A percentile compares a stretch with the other conserved stretches of the same genome.
These are phyloP conservation scores for Vimba vimba DNA, from an alignment of 2,113 vertebrate genomes.

Conservation along the genomic window DNA sequence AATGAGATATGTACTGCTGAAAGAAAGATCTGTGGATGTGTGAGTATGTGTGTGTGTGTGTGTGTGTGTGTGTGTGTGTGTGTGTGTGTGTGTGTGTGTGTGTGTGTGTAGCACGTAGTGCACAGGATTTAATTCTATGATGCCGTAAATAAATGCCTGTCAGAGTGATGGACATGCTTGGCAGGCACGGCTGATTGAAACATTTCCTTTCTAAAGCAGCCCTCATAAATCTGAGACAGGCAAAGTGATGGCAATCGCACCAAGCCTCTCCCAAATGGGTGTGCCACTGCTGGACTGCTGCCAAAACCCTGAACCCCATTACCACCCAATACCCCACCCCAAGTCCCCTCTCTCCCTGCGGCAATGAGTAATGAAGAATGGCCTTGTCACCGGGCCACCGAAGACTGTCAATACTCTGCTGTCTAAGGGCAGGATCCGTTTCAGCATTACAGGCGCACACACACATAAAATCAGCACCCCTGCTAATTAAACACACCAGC, in stretches of 20 bases:
- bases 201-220: constrained; percentile 77
- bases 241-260: constrained; percentile 56
- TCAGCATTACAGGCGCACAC: constrained; percentile 56
- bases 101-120: constrained; percentile 25
- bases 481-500: constrained; percentile 56
- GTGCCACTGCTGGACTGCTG: constrained; percentile 32
- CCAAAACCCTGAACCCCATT: constrained; percentile 61
- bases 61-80: constrained; percentile 26
- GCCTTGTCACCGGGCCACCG: constrained; percentile 68
- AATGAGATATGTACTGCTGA: constrained; percentile 28
- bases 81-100: constrained; percentile 36
- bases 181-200: constrained; percentile 79
- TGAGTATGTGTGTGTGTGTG: constrained; percentile 32
- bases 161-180: constrained; percentile 77
- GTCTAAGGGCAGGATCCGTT: constrained; percentile 43
- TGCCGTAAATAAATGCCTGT: constrained; percentile 76
- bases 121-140: constrained; percentile 34
- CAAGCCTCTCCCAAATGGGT: constrained; percentile 39
- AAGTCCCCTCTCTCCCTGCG: constrained; percentile 63
- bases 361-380: constrained; percentile 78
- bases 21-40: constrained; percentile 4
- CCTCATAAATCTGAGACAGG: constrained; percentile 77
- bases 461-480: constrained; percentile 31
- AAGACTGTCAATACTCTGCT: constrained; percentile 49
- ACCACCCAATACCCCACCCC: constrained; percentile 66